phyloP scores from a whole-genome alignment of 2,797 vertebrate genomes.

The Aldrovandia affinis region DNA sequence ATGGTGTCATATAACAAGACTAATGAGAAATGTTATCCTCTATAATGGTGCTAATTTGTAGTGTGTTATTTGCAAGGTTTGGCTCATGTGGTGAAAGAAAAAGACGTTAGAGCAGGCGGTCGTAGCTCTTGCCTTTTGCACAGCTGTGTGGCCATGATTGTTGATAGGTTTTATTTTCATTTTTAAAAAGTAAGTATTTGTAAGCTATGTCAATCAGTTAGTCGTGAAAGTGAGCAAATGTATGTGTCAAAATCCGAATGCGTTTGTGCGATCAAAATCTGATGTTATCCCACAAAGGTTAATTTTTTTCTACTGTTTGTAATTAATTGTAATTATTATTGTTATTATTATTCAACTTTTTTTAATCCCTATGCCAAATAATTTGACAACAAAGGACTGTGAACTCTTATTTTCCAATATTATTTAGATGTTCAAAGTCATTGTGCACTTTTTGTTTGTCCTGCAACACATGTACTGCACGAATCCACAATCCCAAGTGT shows the following conservation, averaged over 20 bases:
- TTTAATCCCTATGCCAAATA: constrained; percentile 74
- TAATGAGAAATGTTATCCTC: constrained; percentile 92
- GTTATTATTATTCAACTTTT: constrained; percentile 49
- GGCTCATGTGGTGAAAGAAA: constrained; percentile 71
- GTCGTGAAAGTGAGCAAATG: constrained; percentile 69
- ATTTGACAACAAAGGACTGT: constrained; percentile 73
- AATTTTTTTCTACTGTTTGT: constrained; percentile 76
- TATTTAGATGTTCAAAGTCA: constrained; percentile 62
- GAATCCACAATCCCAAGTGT: constrained; percentile 46
- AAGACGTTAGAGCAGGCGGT: constrained; percentile 74
- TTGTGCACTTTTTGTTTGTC: constrained; percentile 65
- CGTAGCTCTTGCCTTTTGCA: constrained; percentile 78
- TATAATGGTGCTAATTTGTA: constrained; percentile 99
- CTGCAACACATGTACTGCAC: constrained; percentile 52
- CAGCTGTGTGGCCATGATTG: constrained; percentile 81
- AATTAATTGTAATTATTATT: constrained; percentile 68
- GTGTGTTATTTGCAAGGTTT: constrained; percentile 89
- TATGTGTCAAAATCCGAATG: constrained; percentile 77
- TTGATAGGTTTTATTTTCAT: constrained; percentile 44
- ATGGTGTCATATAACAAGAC: constrained; percentile 85
- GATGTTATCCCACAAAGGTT: constrained; percentile 67
- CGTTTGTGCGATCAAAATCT: constrained; percentile 59
- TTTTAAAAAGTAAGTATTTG: too few relatives aligned
- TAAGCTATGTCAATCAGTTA: constrained; percentile 71
- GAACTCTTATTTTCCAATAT: constrained; percentile 69